Conservation (phyloP, 1,140 invertebrate species). For the Drosophila bocqueti region DNA sequence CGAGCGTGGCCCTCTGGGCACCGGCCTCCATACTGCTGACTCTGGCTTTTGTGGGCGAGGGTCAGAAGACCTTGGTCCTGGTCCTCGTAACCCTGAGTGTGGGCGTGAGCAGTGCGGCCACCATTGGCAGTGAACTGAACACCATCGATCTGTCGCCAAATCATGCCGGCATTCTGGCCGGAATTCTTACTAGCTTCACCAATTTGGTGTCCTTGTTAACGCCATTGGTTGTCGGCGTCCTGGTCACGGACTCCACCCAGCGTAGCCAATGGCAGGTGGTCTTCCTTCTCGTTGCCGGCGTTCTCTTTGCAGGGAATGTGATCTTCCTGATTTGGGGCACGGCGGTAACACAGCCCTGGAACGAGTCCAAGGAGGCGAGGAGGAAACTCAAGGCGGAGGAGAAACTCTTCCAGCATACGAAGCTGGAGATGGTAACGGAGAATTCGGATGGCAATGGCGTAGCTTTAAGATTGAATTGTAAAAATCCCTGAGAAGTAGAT, state of each 20-base stretch:
- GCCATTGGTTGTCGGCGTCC: slow-evolving; percentile 88
- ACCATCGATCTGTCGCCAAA: slow-evolving; percentile 92
- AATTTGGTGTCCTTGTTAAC: slow-evolving; percentile 90
- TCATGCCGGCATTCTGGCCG: slow-evolving; percentile 89
- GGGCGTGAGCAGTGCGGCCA: slow-evolving; percentile 91
- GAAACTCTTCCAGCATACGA: slow-evolving; percentile 51
- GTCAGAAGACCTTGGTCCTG: slow-evolving; percentile 86
- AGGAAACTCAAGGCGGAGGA: slow-evolving; percentile 33
- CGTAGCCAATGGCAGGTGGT: slow-evolving; percentile 89
- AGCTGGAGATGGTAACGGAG: slow-evolving; percentile 36
- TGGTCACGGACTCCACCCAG: slow-evolving; percentile 87
- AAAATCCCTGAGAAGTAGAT: slow-evolving; percentile 35
- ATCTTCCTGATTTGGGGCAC: slow-evolving; percentile 89
- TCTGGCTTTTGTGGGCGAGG: slow-evolving; percentile 87
- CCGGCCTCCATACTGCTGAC: slow-evolving; percentile 88
- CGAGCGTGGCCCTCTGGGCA: slow-evolving; percentile 88
- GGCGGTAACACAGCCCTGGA: slow-evolving; percentile 88
- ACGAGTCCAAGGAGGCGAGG: slow-evolving; percentile 75
- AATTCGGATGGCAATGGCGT: slow-evolving; percentile 13
- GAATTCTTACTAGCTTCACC: slow-evolving; percentile 91
- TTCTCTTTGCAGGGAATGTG: slow-evolving; percentile 89
- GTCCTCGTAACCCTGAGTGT: slow-evolving; percentile 89
- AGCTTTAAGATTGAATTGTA: slow-evolving; percentile 43
- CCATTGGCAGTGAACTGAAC: slow-evolving; percentile 89
- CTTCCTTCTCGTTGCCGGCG: slow-evolving; percentile 89